Evolutionary conservation across 2,797 vertebrate species (phyloP), one percentile per base, ranked within the genome.

Genomic region (Molossus alvarezi): DNA sequence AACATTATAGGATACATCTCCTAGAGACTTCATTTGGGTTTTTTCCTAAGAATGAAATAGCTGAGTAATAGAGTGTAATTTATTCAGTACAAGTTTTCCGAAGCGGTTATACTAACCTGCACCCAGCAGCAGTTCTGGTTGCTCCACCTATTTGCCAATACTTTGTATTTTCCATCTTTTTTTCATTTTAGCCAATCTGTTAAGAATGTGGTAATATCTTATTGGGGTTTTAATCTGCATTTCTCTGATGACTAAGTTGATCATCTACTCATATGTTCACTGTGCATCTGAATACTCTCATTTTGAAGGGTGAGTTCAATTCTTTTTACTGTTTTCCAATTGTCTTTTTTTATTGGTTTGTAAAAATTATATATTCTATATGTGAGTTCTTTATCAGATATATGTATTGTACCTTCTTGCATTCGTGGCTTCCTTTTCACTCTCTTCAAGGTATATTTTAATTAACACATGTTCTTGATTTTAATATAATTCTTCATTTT

Each of bases 401-500:
- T 18, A 48, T 64, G 14, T 15, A 75, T 17, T 71, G 4, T 73
- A 20, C 20, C 6, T 65, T 82, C 58, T 37, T 75, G 41, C 9
- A 62, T 29, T 62, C 53, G 15, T n/a, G 67, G 20, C 55, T 62
- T 76, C 23, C 11, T 90, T 48, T 75, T 60, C 21, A 45, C 12
- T 72, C 23, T 84, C 15, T 48, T 86, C 58, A 90, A 65, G 29
- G 51, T 57, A 69, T 51, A 20, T 8, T n/a, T 60, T 71, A 37
- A 58, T 51, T 82, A 77, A 77, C 21, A 65, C 4, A 37, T 27
- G 5, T 4, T 71, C 53, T 15, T 87, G 80, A 90, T 51, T 79
- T 87, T 76, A 76, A 69, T 37, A 91, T 75, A 91, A 71, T 64
- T 60, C 87, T 48, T 37, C 65, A 64, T 37, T 94, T 89, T 92